A percentile compares a stretch with the other conserved stretches of the same genome.
Conservation (phyloP, 2,797 vertebrate species). For the Diceros bicornis region DNA sequence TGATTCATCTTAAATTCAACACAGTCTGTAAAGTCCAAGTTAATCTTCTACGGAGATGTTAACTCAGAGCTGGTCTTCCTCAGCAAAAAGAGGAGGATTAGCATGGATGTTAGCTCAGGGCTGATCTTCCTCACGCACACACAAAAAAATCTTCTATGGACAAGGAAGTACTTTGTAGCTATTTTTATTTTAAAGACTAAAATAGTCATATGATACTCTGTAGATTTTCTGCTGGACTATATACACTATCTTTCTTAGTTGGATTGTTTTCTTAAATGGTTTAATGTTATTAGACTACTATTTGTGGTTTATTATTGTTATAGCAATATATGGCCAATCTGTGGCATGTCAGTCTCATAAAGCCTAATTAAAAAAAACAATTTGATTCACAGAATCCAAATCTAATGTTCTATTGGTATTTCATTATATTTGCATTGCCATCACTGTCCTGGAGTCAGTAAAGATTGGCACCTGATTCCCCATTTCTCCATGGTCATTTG, state of each 20-base stretch:
- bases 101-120: too few relatives aligned
- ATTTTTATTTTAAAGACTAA: conserved; percentile 38
- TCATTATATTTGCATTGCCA: background rate
- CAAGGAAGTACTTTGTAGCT: background rate
- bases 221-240: conserved; percentile 52
- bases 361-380: background rate
- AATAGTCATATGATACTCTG: background rate
- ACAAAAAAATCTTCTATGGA: background rate
- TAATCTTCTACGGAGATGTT: background rate
- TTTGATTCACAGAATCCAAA: background rate
- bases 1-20: background rate
- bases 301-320: conserved; percentile 10
- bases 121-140: too few relatives aligned
- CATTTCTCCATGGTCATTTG: background rate
- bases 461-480: background rate
- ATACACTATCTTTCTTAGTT: background rate
- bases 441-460: background rate
- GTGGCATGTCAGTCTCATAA: background rate
- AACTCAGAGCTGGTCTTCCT: too few relatives aligned
- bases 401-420: background rate
- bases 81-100: too few relatives aligned
- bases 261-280: background rate
- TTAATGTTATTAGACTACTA: background rate
- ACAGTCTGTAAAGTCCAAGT: background rate
- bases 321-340: background rate